A percentile compares a stretch with the other conserved stretches of the same genome.
Evolutionary conservation across 2,113 vertebrate genomes (phyloP).

Genomic region (Morone chrysops): DNA sequence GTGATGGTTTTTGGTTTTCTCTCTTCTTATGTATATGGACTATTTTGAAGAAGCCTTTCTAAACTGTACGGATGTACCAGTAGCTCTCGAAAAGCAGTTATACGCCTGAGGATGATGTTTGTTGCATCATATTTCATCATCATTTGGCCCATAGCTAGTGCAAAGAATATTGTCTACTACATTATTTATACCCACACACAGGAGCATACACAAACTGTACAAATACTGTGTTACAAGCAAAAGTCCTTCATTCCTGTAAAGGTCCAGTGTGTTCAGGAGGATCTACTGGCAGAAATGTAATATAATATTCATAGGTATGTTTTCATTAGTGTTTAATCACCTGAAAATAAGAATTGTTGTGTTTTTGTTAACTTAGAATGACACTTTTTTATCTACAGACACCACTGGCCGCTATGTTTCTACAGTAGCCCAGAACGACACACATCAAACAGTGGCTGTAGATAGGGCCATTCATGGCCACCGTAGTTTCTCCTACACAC

Average conservation of each 20-base stretch:
- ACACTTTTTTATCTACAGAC: no score
- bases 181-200: neutral
- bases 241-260: neutral
- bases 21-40: conserved; percentile 12
- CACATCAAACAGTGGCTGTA: no score
- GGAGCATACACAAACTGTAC: neutral
- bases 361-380: no score
- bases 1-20: conserved; percentile 36
- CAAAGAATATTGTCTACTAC: neutral
- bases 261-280: no score
- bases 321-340: no score
- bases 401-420: no score
- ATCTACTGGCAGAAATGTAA: no score
- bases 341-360: no score
- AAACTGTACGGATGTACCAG: neutral
- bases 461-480: no score
- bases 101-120: neutral
- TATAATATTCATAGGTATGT: no score
- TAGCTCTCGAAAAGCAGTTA: neutral
- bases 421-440: no score
- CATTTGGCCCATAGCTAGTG: neutral
- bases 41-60: conserved; percentile 1
- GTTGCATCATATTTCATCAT: conserved; percentile 35
- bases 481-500: no score
- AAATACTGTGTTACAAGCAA: neutral